phyloP scores from a whole-genome alignment of 2,888 invertebrate genomes.

The Temnothorax unifasciatus region DNA sequence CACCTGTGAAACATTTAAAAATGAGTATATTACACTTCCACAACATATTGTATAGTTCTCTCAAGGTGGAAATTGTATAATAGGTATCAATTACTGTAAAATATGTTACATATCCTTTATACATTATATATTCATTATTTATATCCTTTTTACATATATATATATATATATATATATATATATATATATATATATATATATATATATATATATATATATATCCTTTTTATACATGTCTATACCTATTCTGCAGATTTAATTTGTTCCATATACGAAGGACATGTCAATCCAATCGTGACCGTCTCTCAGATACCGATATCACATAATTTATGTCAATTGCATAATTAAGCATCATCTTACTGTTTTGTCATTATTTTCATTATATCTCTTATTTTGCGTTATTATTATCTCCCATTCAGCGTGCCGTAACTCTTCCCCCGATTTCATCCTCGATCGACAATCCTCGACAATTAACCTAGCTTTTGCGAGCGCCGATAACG shows the following conservation, averaged over 20 bases:
- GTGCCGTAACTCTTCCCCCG: not conserved
- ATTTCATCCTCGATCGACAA: not conserved
- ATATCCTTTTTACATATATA: too few relatives aligned
- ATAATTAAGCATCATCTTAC: not conserved
- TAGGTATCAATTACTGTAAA: not conserved
- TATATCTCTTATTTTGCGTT: not conserved
- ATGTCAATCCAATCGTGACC: not conserved
- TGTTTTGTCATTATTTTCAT: not conserved
- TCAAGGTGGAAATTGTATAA: not conserved
- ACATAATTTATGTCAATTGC: not conserved
- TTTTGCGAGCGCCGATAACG: not conserved
- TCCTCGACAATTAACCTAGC: conserved; percentile 45
- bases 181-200: too few relatives aligned
- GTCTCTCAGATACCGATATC: not conserved
- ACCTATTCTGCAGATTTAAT: not conserved
- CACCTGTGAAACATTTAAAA: conserved; percentile 86
- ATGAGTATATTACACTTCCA: not conserved
- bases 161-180: too few relatives aligned
- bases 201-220: too few relatives aligned
- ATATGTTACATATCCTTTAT: too few relatives aligned
- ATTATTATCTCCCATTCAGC: not conserved
- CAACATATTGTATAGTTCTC: not conserved
- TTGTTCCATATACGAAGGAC: not conserved
- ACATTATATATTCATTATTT: too few relatives aligned
- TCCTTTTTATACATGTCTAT: not conserved